Conservation (phyloP, 2,113 vertebrate genomes). For the Elephantulus edwardii region DNA sequence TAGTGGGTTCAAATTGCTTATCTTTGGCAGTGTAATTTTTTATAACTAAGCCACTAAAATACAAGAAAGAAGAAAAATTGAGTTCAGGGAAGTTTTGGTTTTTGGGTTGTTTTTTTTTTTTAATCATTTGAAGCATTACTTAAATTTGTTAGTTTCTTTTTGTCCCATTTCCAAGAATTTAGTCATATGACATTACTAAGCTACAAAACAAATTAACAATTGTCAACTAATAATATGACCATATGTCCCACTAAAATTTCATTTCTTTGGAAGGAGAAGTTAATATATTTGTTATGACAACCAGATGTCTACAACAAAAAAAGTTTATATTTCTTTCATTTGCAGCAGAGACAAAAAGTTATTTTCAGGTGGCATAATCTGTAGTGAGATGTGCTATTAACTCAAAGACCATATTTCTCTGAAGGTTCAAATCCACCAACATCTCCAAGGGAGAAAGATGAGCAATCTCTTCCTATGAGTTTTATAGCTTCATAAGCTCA, state of each 20-base stretch:
- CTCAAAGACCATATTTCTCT: too few relatives aligned
- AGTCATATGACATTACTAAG: neutral
- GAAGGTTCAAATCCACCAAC: too few relatives aligned
- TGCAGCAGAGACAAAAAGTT: neutral
- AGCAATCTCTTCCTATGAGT: too few relatives aligned
- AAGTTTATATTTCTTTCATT: neutral
- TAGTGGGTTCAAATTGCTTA: too few relatives aligned
- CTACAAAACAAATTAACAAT: neutral
- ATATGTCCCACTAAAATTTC: neutral
- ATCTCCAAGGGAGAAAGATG: too few relatives aligned
- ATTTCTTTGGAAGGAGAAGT: neutral
- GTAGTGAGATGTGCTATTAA: too few relatives aligned
- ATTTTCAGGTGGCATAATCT: too few relatives aligned
- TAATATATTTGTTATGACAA: neutral
- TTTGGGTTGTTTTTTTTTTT: neutral
- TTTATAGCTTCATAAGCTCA: too few relatives aligned
- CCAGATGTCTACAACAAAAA: neutral
- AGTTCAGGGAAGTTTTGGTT: fast-evolving
- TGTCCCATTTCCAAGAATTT: neutral
- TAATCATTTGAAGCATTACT: neutral
- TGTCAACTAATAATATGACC: neutral
- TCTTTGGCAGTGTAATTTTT: too few relatives aligned
- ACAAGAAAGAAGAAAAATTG: neutral
- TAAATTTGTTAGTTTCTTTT: neutral
- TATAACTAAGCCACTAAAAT: too few relatives aligned